Base-by-base conservation (phyloP, 2,888 invertebrate species). In the Melolontha melolontha region DNA sequence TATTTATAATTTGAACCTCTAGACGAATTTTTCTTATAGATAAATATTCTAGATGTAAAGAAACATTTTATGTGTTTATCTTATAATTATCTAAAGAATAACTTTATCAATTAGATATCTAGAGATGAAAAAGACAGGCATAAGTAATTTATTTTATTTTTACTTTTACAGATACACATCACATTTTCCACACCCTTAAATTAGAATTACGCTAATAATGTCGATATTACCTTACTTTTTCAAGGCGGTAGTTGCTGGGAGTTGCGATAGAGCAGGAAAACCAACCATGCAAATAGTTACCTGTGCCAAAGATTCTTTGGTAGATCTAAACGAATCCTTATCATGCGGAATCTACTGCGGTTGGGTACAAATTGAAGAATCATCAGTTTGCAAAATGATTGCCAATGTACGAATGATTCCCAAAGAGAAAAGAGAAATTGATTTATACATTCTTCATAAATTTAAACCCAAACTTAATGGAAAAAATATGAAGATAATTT, bases 371-470 rank as follows among this genome's bases (percentile, higher is more conserved):
- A 27, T 44, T n/a, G 89, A 93, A 10, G 82, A 85, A 59, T 86
- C 88, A 0, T 85, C 88, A 0, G 89, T 96, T 1, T 85, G 93
- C 78, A 94, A 95, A 86, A 97, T 97, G 95, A 97, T 97, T 0
- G 92, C 96, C 86, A 97, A 96, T 79, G 89, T 98, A 66, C 98
- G 98, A 6, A 96, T 94, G 94, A 98, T 98, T 81, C 89, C 94
- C 69, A 98, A 98, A 81, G 88, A 90, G 71, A 91, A 93, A 79
- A 96, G 95, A 84, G 94, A 97, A 55, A 91, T 97, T 88, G 98
- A 98, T 87, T 94, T 96, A 0, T 96, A 98, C 80, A 89, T 98
- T 55, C 84, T 98, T 73, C 91, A 97, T 78, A 84, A 90, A 69
- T 97, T 93, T 79, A 86, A 89, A 34, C 79, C 86, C 50, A 97